Conservation (phyloP, 1,140 invertebrate genomes). For the Danaus melanippus region DNA sequence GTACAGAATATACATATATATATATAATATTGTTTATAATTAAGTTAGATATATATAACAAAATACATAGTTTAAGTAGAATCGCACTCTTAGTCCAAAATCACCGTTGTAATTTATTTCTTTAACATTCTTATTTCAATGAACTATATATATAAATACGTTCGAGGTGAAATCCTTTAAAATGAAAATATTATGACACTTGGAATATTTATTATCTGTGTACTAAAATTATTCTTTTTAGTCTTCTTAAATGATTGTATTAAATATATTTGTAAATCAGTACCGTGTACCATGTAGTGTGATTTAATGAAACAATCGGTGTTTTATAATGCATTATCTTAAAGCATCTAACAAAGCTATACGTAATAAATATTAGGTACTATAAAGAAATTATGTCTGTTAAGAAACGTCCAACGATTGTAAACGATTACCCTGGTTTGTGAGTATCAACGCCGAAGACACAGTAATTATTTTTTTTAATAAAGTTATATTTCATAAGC, state of each 20-base stretch:
- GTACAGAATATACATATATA: conserved; percentile 65
- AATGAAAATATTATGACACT: too few relatives aligned
- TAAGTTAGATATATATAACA: conserved; percentile 49
- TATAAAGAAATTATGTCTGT: neutral
- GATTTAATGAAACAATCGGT: too few relatives aligned
- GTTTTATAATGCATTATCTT: neutral
- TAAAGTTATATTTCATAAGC: conserved; percentile 23
- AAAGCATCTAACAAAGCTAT: neutral
- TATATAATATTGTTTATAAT: conserved; percentile 59
- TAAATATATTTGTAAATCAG: too few relatives aligned
- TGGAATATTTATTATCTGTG: too few relatives aligned
- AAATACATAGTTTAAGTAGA: conserved; percentile 55
- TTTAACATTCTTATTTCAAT: conserved; percentile 29
- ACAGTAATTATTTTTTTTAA: conserved; percentile 5
- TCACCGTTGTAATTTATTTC: conserved; percentile 62
- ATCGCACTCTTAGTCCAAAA: conserved; percentile 63
- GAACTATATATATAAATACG: conserved; percentile 14
- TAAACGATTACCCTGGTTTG: conserved; percentile 15
- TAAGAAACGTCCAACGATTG: conserved; percentile 12
- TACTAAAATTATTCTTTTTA: too few relatives aligned
- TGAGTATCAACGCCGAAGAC: conserved; percentile 1
- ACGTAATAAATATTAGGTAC: neutral
- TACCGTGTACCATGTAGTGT: too few relatives aligned
- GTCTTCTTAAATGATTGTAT: too few relatives aligned
- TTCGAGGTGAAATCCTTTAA: too few relatives aligned